Conservation (phyloP, 2,113 vertebrate genomes). For the Pyrgilauda ruficollis region DNA sequence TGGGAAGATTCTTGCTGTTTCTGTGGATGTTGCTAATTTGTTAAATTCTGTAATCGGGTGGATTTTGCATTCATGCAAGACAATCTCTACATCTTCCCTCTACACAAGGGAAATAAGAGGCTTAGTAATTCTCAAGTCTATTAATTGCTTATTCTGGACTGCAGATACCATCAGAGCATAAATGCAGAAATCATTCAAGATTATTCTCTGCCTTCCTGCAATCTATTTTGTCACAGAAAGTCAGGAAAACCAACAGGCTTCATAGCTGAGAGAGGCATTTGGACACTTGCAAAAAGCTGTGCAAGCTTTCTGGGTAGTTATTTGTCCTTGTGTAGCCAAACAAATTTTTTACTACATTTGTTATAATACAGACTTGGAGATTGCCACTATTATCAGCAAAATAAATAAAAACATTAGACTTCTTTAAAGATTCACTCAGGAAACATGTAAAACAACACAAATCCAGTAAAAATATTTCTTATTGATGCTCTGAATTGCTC, state of each 20-base stretch:
- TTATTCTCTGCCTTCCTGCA: neutral
- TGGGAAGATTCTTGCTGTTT: neutral
- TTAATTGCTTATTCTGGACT: neutral
- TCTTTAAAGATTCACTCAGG: neutral
- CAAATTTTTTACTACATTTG: neutral
- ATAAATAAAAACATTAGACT: neutral
- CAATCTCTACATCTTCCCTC: neutral
- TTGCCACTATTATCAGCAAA: neutral
- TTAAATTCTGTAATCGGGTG: neutral
- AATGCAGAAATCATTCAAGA: neutral
- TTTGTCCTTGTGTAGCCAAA: neutral
- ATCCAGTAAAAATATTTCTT: neutral
- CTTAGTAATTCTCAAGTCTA: neutral
- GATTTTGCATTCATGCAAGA: neutral
- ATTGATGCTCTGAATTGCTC: neutral
- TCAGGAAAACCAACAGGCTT: neutral
- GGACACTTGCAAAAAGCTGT: neutral
- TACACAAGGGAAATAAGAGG: neutral
- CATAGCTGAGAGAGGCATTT: neutral
- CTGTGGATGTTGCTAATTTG: neutral
- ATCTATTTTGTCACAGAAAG: neutral
- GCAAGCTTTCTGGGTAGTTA: neutral
- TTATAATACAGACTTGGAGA: neutral
- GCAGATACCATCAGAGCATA: neutral
- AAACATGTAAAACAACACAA: neutral